Percentiles rank a stretch among this genome's conserved stretches.
These are phyloP conservation scores for Ammodramus savannarum DNA, from an alignment of 2,113 vertebrate species.

Conservation along the genomic window DNA sequence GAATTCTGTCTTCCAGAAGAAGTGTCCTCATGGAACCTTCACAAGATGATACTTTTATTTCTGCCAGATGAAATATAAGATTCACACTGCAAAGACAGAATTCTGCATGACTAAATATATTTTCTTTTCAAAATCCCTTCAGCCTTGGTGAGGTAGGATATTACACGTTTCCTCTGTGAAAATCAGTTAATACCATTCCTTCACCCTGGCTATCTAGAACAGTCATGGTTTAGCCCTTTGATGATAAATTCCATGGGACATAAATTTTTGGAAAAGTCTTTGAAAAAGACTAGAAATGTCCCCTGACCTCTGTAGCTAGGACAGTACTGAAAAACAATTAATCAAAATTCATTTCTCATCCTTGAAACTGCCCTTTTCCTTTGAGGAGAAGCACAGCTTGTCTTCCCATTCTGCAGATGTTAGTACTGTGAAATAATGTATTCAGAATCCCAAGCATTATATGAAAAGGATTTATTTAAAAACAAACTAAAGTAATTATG, in stretches of 20 bases:
- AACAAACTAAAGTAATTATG: background rate
- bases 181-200: background rate
- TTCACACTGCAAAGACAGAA: background rate
- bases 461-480: background rate
- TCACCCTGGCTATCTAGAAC: background rate
- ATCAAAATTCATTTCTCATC: background rate
- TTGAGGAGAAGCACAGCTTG: background rate
- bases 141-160: background rate
- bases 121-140: background rate
- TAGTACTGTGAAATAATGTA: background rate
- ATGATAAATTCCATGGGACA: background rate
- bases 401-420: background rate
- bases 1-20: background rate
- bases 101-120: background rate
- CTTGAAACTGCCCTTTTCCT: background rate
- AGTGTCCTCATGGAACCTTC: background rate
- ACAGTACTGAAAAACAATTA: background rate
- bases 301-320: background rate
- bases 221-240: background rate
- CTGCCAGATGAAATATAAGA: background rate
- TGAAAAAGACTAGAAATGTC: background rate
- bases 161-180: background rate
- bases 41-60: background rate
- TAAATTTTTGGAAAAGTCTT: background rate
- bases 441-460: background rate